These are phyloP conservation scores for Meteorus sp. DNA, from an alignment of 1,140 invertebrate species.

Conservation along the genomic window DNA sequence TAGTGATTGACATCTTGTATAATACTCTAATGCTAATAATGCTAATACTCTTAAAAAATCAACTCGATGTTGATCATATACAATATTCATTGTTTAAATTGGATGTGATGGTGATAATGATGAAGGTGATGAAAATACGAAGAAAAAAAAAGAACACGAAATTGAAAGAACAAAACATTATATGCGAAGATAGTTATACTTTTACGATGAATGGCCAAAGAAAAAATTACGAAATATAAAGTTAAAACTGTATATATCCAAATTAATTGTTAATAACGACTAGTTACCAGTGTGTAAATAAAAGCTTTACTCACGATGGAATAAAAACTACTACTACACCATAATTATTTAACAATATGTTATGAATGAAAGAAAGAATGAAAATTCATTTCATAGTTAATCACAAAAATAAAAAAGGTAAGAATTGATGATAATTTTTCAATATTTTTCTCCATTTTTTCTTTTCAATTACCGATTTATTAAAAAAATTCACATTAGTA, in stretches of 20 bases:
- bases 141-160: background rate
- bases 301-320: conserved; percentile 27
- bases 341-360: no score
- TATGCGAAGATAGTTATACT: conserved; percentile 17
- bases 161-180: background rate
- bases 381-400: no score
- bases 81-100: no score
- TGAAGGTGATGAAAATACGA: background rate
- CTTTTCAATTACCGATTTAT: conserved; percentile 50
- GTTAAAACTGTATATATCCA: conserved; percentile 32
- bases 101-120: background rate
- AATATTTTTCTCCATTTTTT: background rate
- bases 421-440: background rate
- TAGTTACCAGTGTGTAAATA: conserved; percentile 34
- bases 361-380: no score
- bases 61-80: conserved; percentile 7
- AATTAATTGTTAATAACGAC: conserved; percentile 32
- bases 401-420: background rate
- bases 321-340: no score
- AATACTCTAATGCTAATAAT: no score
- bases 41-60: background rate
- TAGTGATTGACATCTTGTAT: no score
- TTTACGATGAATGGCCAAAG: conserved; percentile 32
- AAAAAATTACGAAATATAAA: conserved; percentile 12
- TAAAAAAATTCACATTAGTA: conserved; percentile 57